These are phyloP conservation scores for Drosophila pseudoobscura DNA, from an alignment of 1,140 invertebrate species.

Conservation along the genomic window DNA sequence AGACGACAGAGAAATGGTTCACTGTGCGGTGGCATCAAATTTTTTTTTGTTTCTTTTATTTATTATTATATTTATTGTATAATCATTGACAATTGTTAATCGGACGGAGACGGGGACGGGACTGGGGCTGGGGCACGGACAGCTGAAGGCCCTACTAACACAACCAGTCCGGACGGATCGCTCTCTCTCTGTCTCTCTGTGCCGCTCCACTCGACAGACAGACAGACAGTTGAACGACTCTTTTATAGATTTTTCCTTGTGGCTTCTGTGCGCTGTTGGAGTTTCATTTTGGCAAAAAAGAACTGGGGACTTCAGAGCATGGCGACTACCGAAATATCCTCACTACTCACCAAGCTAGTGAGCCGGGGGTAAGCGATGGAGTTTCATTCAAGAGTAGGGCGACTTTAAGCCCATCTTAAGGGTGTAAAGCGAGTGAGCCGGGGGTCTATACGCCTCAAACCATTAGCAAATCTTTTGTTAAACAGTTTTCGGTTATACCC, in stretches of 20 bases:
- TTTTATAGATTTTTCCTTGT: constrained; percentile 74
- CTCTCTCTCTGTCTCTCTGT: constrained; percentile 12
- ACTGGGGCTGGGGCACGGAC: background rate
- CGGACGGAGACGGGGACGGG: constrained; percentile 13
- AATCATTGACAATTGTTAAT: constrained; percentile 58
- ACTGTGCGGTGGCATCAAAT: constrained; percentile 18
- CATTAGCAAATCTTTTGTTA: too few relatives aligned
- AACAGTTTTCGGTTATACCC: too few relatives aligned
- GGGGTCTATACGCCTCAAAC: too few relatives aligned
- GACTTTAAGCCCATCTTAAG: too few relatives aligned
- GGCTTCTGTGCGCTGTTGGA: constrained; percentile 7
- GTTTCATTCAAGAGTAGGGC: too few relatives aligned
- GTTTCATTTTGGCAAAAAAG: constrained; percentile 44
- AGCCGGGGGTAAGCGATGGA: too few relatives aligned
- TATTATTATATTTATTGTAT: constrained; percentile 38
- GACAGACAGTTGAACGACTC: constrained; percentile 66
- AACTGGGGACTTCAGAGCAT: background rate
- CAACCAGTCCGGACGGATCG: too few relatives aligned
- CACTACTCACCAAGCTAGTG: too few relatives aligned
- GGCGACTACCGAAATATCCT: too few relatives aligned
- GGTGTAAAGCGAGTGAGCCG: too few relatives aligned
- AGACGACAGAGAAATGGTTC: constrained; percentile 39
- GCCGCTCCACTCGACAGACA: background rate
- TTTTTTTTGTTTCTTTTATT: background rate
- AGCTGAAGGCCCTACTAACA: constrained; percentile 58